phyloP scores from a whole-genome alignment of 2,113 vertebrate species.

The Solenodon paradoxus region DNA sequence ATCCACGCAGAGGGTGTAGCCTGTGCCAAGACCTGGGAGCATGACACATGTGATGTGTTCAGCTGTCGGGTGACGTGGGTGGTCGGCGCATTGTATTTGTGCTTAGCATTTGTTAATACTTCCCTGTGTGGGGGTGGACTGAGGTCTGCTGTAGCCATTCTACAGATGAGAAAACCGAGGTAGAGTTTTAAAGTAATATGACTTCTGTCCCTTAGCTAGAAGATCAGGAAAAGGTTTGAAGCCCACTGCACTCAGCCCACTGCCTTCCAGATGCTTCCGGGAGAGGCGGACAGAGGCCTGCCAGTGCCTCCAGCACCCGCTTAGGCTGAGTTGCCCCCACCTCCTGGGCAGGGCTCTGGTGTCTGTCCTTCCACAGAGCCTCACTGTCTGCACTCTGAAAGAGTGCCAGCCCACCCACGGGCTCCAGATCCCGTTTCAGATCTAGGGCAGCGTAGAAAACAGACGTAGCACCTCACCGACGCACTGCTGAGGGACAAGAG shows the following conservation, averaged over 20 bases:
- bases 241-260: neutral
- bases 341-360: neutral
- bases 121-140: too few species aligned
- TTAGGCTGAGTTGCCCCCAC: neutral
- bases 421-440: neutral
- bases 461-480: neutral
- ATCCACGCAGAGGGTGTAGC: neutral
- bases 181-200: neutral
- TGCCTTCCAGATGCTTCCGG: neutral
- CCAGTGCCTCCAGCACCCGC: neutral
- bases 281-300: too few species aligned
- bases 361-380: neutral
- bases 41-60: neutral
- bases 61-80: neutral
- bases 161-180: neutral
- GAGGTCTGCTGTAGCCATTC: neutral
- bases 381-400: neutral
- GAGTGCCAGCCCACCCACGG: neutral
- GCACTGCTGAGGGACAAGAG: neutral
- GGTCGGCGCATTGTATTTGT: neutral
- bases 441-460: neutral
- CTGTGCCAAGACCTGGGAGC: neutral
- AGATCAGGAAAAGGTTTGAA: neutral
- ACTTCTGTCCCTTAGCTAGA: neutral
- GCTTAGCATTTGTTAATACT: neutral